Percentiles rank a stretch among this genome's conserved stretches.
These are phyloP conservation scores for Acrobasis consociella DNA, from an alignment of 2,888 invertebrate genomes.

Conservation along the genomic window DNA sequence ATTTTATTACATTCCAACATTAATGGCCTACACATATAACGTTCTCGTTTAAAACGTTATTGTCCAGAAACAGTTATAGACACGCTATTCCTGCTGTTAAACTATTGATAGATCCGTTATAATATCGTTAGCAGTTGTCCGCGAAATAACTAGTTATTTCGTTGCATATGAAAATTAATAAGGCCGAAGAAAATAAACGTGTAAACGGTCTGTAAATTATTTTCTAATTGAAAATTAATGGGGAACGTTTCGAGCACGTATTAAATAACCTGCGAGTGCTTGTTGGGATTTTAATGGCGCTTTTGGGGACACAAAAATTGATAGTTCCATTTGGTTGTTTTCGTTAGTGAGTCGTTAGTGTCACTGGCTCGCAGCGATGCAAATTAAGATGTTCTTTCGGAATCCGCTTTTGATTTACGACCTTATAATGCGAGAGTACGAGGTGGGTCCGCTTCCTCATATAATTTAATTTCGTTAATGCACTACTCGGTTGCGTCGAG, in stretches of 20 bases:
- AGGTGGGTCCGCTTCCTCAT: conserved; percentile 23
- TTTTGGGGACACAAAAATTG: conserved; percentile 68
- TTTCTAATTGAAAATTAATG: conserved; percentile 55
- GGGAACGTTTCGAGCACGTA: conserved; percentile 46
- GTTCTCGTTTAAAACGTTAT: conserved; percentile 54
- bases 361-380: conserved; percentile 68
- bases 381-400: conserved; percentile 73
- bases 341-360: conserved; percentile 72
- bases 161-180: conserved; percentile 32
- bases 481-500: background rate
- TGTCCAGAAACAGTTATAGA: conserved; percentile 47
- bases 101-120: conserved; percentile 42
- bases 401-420: conserved; percentile 70
- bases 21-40: conserved; percentile 64
- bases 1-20: conserved; percentile 75
- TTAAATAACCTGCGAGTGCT: conserved; percentile 50
- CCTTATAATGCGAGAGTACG: conserved; percentile 53
- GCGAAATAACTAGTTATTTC: conserved; percentile 46
- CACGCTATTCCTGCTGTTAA: conserved; percentile 39
- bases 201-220: conserved; percentile 27
- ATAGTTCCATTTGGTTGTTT: conserved; percentile 74
- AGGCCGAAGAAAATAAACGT: conserved; percentile 28
- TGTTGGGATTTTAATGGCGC: conserved; percentile 57
- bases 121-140: conserved; percentile 49
- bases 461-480: conserved; percentile 18